Evolutionary conservation across 2,888 invertebrate genomes (phyloP).

Genomic region (Microchrysa polita): DNA sequence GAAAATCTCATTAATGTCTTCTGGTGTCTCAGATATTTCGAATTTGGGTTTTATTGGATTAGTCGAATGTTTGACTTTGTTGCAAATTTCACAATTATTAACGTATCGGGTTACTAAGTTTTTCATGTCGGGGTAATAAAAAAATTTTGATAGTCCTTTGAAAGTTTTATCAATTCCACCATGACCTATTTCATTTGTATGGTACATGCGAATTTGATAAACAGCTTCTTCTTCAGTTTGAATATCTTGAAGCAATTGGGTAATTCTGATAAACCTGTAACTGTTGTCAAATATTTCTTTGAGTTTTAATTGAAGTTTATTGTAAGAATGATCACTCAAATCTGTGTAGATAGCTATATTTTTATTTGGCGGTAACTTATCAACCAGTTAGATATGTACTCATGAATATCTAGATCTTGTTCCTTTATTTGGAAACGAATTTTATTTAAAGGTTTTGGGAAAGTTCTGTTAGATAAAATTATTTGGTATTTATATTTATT

Average conservation of each 20-base stretch:
- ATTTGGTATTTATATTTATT: slow-evolving; percentile 25
- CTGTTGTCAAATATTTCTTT: slow-evolving; percentile 12
- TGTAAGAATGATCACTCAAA: background rate
- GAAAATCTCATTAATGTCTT: slow-evolving; percentile 6
- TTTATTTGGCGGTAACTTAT: slow-evolving; percentile 24
- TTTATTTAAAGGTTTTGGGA: background rate
- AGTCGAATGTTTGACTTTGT: slow-evolving; percentile 9
- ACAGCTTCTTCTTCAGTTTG: slow-evolving; percentile 20
- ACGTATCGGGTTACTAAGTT: slow-evolving; percentile 16
- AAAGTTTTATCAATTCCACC: slow-evolving; percentile 30
- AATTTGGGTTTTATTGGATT: slow-evolving; percentile 25
- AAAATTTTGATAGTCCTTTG: background rate
- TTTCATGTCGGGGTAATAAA: slow-evolving; percentile 22
- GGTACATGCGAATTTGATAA: slow-evolving; percentile 34
- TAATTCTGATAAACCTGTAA: slow-evolving; percentile 26
- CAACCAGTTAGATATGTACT: slow-evolving; percentile 19
- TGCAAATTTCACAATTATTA: slow-evolving; percentile 19
- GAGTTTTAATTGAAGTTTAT: slow-evolving; percentile 27
- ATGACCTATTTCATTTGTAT: slow-evolving; percentile 23
- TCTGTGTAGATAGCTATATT: slow-evolving; percentile 25
- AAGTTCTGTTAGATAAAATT: background rate
- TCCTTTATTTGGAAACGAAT: background rate
- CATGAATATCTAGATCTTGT: background rate
- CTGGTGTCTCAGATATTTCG: slow-evolving; percentile 6
- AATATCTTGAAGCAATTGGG: slow-evolving; percentile 11